A percentile compares a stretch with the other conserved stretches of the same genome.
These are phyloP conservation scores for Narcine bancroftii DNA, from an alignment of 2,113 vertebrate genomes.

Conservation along the genomic window DNA sequence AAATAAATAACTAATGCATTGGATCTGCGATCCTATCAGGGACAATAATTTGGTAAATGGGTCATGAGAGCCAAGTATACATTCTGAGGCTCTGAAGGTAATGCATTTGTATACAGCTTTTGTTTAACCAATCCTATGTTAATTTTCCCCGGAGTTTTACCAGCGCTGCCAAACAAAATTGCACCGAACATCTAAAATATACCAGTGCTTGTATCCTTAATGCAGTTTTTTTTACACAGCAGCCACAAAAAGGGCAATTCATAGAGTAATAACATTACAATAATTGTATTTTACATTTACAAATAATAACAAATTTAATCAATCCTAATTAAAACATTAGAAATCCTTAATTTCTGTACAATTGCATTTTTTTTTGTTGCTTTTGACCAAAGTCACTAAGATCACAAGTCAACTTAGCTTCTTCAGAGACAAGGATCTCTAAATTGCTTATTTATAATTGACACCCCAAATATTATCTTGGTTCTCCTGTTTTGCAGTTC, in stretches of 20 bases:
- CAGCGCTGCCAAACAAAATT: slow-evolving; percentile 31
- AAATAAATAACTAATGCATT: background rate
- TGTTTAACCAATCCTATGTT: background rate
- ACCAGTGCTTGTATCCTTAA: slow-evolving; percentile 26
- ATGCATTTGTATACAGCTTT: slow-evolving; percentile 2
- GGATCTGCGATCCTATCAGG: background rate
- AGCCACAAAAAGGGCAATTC: slow-evolving; percentile 23
- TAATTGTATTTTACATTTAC: slow-evolving; percentile 33
- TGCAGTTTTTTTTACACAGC: slow-evolving; percentile 23
- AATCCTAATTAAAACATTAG: slow-evolving; percentile 10
- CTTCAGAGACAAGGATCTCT: slow-evolving; percentile 11
- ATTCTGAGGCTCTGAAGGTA: slow-evolving; percentile 5
- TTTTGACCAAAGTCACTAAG: background rate
- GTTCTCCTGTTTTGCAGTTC: background rate
- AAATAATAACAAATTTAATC: slow-evolving; percentile 11
- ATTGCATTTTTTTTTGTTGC: background rate
- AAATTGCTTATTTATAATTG: background rate
- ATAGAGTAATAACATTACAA: slow-evolving; percentile 15
- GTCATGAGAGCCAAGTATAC: background rate
- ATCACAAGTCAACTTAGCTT: background rate
- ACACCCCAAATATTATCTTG: background rate
- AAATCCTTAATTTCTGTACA: slow-evolving; percentile 17
- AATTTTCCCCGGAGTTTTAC: background rate
- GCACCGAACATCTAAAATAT: slow-evolving; percentile 31
- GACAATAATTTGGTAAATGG: background rate